phyloP scores from a whole-genome alignment of 2,888 invertebrate species.

The Melinaea marsaeus region DNA sequence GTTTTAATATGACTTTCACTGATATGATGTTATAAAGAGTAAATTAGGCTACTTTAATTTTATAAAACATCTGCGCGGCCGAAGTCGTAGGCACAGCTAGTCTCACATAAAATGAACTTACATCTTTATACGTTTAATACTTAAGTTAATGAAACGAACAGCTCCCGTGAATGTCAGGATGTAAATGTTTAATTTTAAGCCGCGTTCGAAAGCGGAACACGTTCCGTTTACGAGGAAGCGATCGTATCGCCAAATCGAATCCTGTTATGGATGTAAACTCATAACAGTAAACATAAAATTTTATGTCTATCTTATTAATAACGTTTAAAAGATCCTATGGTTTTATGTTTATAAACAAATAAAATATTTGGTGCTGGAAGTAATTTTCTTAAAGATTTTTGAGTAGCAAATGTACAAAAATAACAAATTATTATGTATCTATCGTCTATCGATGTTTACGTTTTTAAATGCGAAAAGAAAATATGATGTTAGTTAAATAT shows the following conservation, averaged over 20 bases:
- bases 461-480: no score
- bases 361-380: no score
- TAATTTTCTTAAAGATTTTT: no score
- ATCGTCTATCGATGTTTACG: no score
- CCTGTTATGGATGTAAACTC: slow-evolving; percentile 9
- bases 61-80: no score
- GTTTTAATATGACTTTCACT: no score
- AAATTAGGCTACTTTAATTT: neutral
- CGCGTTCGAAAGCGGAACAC: neutral
- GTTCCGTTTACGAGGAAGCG: slow-evolving; percentile 5
- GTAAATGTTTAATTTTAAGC: neutral
- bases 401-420: no score
- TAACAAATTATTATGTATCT: no score
- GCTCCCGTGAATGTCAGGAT: neutral
- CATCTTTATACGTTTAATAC: no score
- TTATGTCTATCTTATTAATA: neutral
- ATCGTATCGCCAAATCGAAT: slow-evolving; percentile 15
- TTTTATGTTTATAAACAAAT: no score
- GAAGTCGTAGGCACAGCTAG: no score
- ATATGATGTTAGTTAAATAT: no score
- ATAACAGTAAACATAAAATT: slow-evolving; percentile 7
- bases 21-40: neutral
- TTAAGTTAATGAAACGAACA: neutral
- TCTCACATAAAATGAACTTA: neutral
- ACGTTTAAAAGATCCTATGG: neutral